These are phyloP conservation scores for Rhinophrynus dorsalis DNA, from an alignment of 2,797 vertebrate genomes.

Conservation along the genomic window DNA sequence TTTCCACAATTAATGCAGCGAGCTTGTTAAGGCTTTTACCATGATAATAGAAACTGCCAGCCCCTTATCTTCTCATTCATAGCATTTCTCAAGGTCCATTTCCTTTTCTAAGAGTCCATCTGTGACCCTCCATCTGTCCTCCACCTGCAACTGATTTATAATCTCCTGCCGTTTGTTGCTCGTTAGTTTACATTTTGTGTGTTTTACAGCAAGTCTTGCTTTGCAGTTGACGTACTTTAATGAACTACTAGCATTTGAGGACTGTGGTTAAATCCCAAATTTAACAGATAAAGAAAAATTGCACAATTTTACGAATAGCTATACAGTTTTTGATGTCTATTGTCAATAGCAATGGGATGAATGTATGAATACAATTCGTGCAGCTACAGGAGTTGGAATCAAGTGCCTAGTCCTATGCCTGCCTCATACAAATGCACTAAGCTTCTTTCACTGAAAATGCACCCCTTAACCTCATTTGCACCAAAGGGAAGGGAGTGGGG, in stretches of 20 bases:
- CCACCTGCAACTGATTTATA: conserved; percentile 5
- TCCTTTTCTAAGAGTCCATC: conserved; percentile 29
- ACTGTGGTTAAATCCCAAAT: too few species aligned
- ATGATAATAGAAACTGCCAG: background rate
- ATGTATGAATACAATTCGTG: too few species aligned
- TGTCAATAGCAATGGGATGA: too few species aligned
- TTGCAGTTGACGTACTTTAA: background rate
- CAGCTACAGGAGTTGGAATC: too few species aligned
- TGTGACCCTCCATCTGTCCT: conserved; percentile 31
- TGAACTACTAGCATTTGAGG: background rate
- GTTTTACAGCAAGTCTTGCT: background rate
- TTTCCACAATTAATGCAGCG: background rate
- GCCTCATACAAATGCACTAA: too few species aligned
- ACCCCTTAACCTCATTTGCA: too few species aligned
- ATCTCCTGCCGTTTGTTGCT: conserved; percentile 24
- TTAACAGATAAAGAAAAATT: too few species aligned
- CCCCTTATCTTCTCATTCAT: background rate
- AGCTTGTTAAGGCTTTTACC: background rate
- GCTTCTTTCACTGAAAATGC: too few species aligned
- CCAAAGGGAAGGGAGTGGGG: too few species aligned
- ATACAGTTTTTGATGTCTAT: too few species aligned
- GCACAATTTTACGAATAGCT: too few species aligned
- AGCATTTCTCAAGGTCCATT: conserved; percentile 1
- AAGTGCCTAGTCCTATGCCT: too few species aligned
- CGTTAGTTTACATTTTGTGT: background rate